Evolutionary conservation across 2,797 vertebrate species (phyloP), one percentile per base, ranked within the genome.

Genomic region (Perodicticus potto): DNA sequence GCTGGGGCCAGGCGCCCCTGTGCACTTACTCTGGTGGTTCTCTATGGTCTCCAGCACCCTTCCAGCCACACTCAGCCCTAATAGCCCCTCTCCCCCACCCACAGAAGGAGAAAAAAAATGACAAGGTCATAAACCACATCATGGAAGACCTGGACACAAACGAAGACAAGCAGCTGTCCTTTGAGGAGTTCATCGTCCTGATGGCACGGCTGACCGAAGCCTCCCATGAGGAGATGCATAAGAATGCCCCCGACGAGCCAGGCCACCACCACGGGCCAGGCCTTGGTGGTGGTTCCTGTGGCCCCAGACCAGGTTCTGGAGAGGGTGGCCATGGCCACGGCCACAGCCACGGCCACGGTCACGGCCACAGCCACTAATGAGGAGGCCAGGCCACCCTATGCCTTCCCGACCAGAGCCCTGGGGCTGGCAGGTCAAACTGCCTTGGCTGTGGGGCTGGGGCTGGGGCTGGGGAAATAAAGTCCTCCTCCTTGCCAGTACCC

Each of bases 111-210:
- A 53, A 61, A 0, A 93, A 2, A 65, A 0, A 96, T 0, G 77
- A 87, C 0, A 0, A 0, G 0, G 0, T 0, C 17, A 76, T 98
- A 22, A 29, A 73, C 0, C 34, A 97, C 1, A 90, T 97, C 45
- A 1, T 98, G 93, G 93, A 97, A 49, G 96, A 98, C 32, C 94
- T 98, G 88, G 98, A 98, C 84, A 96, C 96, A 0, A 92, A 94
- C 0, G 17, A 0, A 25, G 96, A 98, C 82, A 9, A 95, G 7
- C 1, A 94, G 40, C 14, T 98, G 84, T 20, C 0, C 74, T 98
- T 98, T 1, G 69, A 97, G 32, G 98, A 98, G 93, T 97, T 81
- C 59, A 1, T 13, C 5, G n/a, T 96, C 0, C 34, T 98, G 25
- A 2, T 97, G 3, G 95, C 12, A 8, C 81, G 8, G 59, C 22